Evolutionary conservation across 2,888 invertebrate species (phyloP), one percentile per base, ranked within the genome.

Genomic region (Apotomis betuletana): DNA sequence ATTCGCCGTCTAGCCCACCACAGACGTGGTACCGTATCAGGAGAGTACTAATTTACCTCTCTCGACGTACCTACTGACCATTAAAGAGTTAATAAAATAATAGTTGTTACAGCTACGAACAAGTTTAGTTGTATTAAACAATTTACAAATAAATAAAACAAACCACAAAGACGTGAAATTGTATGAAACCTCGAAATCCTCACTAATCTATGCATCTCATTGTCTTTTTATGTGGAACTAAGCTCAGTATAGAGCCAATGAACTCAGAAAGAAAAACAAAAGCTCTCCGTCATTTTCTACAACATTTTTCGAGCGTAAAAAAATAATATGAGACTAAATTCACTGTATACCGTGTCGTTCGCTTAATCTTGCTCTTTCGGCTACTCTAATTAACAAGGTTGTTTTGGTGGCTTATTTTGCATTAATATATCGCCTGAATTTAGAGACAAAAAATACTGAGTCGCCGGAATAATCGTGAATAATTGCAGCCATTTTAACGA

Each of bases 321-420:
- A 69, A 72, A 69, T 73, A 67, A 72, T 73, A 72, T 72, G 55
- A 75, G 75, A 70, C 67, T 76, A 69, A 77, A 77, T 77, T 78
- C 74, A 41, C 49, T 64, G 67, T 74, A 64, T 38, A 58, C 70
- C 73, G 74, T 77, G 67, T 71, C 67, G 61, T 76, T 65, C 69
- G 49, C 63, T 54, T 79, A 77, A 79, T 81, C 77, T 76, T 71
- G 72, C 76, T 79, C 73, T 74, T 73, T 75, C 75, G 76, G 68
- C 77, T 76, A 78, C 77, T 79, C 74, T 81, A 80, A 84, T 85
- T 84, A 85, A 83, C 78, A 78, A 80, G 77, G 79, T 81, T 82
- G 80, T 83, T 83, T 77, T 75, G 74, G 76, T 67, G 75, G 79
- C 78, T 83, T 77, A 79, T 68, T 69, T 73, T 71, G 78, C 76